Evolutionary conservation across 2,113 vertebrate genomes (phyloP).

Genomic region (Sinosuthora webbiana): DNA sequence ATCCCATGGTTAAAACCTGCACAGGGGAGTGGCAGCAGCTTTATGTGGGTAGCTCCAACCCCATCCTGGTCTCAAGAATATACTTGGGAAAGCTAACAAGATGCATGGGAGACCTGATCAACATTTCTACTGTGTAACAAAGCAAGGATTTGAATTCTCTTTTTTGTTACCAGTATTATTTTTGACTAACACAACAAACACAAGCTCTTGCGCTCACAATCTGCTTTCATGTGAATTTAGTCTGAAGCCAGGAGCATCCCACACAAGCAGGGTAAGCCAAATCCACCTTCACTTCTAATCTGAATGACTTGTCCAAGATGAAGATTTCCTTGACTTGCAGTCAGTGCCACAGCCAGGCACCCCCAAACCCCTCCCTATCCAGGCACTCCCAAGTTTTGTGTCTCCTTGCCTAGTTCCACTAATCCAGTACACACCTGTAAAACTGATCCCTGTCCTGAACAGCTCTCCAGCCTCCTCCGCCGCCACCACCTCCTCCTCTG

Average conservation of each 20-base stretch:
- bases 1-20: neutral
- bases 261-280: neutral
- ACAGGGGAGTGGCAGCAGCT: neutral
- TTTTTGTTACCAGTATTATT: neutral
- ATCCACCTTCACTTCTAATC: neutral
- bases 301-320: neutral
- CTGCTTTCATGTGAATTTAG: neutral
- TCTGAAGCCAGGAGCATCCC: neutral
- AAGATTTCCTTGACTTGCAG: neutral
- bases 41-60: neutral
- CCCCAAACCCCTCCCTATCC: neutral
- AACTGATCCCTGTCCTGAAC: constrained; percentile 83
- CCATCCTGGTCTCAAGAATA: rapidly evolving
- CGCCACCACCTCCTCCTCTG: constrained; percentile 76
- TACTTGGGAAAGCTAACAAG: neutral
- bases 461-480: constrained; percentile 81
- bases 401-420: neutral
- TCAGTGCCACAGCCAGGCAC: neutral
- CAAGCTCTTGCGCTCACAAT: neutral
- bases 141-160: neutral
- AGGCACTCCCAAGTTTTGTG: neutral
- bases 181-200: neutral
- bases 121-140: neutral
- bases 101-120: neutral
- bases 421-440: constrained; percentile 69